Conservation (phyloP, 2,888 invertebrate species). For the Tortrix viridana region DNA sequence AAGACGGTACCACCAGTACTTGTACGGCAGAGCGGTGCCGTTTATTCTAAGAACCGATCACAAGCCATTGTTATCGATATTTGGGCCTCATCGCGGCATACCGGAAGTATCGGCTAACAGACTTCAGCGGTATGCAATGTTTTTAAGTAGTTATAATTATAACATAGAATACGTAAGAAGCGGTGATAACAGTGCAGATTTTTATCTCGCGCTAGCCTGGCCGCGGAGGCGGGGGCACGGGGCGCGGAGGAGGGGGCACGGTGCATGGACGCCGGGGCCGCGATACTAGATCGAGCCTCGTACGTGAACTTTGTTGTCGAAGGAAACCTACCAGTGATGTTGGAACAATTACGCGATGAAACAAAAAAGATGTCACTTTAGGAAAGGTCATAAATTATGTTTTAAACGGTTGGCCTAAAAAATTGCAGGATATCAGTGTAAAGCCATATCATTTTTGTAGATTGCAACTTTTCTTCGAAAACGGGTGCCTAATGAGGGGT, state of each 20-base stretch:
- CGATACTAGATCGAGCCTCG: slow-evolving; percentile 7
- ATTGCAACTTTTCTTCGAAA: too few species aligned
- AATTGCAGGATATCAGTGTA: too few species aligned
- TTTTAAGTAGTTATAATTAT: slow-evolving; percentile 3
- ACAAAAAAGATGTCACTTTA: slow-evolving; percentile 9
- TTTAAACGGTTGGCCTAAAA: too few species aligned
- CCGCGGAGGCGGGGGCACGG: too few species aligned
- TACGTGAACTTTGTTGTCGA: slow-evolving; percentile 14
- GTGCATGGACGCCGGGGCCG: background rate
- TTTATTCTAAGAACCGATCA: slow-evolving; percentile 39
- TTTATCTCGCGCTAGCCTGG: too few species aligned
- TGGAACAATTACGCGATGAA: background rate
- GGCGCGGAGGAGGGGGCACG: background rate
- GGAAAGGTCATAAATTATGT: too few species aligned
- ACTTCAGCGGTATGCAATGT: slow-evolving; percentile 36
- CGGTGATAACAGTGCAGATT: slow-evolving; percentile 15
- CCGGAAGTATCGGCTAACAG: slow-evolving; percentile 41
- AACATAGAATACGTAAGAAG: slow-evolving; percentile 7
- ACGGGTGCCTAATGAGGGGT: too few species aligned
- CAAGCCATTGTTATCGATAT: slow-evolving; percentile 39
- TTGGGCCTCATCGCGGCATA: slow-evolving; percentile 38
- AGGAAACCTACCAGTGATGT: slow-evolving; percentile 13
- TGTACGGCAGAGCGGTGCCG: too few species aligned
- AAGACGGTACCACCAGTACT: too few species aligned
- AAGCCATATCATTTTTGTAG: too few species aligned